Evolutionary conservation across 2,888 invertebrate genomes (phyloP).

Genomic region (Elysia crispata): DNA sequence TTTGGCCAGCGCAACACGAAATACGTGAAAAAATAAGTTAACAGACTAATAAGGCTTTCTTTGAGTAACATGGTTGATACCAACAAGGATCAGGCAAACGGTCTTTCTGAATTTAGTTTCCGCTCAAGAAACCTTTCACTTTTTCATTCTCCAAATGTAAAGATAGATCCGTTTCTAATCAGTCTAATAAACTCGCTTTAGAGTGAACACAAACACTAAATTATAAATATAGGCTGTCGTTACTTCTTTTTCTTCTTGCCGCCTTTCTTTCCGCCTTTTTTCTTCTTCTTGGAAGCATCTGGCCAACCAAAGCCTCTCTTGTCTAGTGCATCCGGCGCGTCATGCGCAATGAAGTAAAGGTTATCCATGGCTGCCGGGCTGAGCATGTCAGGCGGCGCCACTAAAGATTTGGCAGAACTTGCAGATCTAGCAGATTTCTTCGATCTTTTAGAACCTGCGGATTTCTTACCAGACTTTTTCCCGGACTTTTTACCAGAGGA

Average conservation of each 20-base stretch:
- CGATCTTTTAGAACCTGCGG: constrained; percentile 61
- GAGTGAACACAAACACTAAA: too few species aligned
- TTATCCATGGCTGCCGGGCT: constrained; percentile 95
- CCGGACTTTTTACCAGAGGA: constrained; percentile 68
- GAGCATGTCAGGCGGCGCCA: constrained; percentile 55
- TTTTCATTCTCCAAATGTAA: too few species aligned
- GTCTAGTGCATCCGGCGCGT: constrained; percentile 91
- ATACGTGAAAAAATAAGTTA: too few species aligned
- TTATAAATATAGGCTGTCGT: not conserved
- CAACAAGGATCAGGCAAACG: too few species aligned
- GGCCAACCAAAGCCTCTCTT: constrained; percentile 94
- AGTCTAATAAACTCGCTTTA: too few species aligned
- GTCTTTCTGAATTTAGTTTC: too few species aligned
- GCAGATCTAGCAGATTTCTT: constrained; percentile 63
- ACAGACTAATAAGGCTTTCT: too few species aligned
- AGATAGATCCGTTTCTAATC: too few species aligned
- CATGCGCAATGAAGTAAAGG: constrained; percentile 94
- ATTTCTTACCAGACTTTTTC: constrained; percentile 67
- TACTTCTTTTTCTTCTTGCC: constrained; percentile 60
- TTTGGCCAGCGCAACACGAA: too few species aligned
- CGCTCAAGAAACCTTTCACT: too few species aligned
- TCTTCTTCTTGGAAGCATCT: constrained; percentile 90
- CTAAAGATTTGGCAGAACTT: constrained; percentile 62
- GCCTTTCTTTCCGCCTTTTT: constrained; percentile 62
- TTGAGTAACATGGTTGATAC: too few species aligned